Percentiles rank a stretch among this genome's conserved stretches.
phyloP scores from a whole-genome alignment of 1,140 invertebrate species.

The Trichonephila clavata region DNA sequence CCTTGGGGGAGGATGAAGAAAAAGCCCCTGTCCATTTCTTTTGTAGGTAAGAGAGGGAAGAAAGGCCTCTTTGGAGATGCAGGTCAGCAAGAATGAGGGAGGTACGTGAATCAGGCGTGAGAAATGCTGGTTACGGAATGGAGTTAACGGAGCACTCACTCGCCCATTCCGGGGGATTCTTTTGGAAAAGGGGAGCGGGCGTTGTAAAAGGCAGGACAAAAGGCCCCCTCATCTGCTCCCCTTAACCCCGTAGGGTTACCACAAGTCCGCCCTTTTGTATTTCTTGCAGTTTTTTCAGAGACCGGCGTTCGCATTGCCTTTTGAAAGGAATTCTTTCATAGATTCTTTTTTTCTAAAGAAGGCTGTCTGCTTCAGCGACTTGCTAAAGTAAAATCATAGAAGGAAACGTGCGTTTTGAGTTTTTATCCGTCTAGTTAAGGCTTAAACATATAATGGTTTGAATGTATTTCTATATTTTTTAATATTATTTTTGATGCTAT shows the following conservation, averaged over 20 bases:
- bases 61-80: conserved; percentile 30
- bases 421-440: not conserved
- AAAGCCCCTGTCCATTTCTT: conserved; percentile 39
- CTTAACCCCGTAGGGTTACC: conserved; percentile 14
- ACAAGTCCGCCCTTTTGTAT: conserved; percentile 3
- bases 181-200: conserved; percentile 62
- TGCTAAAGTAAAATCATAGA: not conserved
- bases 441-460: not conserved
- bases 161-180: conserved; percentile 40
- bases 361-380: conserved; percentile 7
- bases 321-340: conserved; percentile 25
- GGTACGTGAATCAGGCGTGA: conserved; percentile 60
- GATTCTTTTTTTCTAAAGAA: not conserved
- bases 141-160: conserved; percentile 60
- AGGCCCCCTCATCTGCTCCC: conserved; percentile 6
- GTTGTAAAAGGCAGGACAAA: conserved; percentile 20
- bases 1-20: not conserved
- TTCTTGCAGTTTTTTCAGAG: conserved; percentile 31
- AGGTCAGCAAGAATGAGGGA: conserved; percentile 46
- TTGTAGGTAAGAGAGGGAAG: not conserved
- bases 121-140: conserved; percentile 60
- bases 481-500: too few species aligned
- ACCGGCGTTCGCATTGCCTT: not conserved
- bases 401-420: conserved; percentile 2
- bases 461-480: not conserved